Percentiles rank a stretch among this genome's conserved stretches.
Conservation (phyloP, 2,888 invertebrate genomes). For the Protonemura montana region DNA sequence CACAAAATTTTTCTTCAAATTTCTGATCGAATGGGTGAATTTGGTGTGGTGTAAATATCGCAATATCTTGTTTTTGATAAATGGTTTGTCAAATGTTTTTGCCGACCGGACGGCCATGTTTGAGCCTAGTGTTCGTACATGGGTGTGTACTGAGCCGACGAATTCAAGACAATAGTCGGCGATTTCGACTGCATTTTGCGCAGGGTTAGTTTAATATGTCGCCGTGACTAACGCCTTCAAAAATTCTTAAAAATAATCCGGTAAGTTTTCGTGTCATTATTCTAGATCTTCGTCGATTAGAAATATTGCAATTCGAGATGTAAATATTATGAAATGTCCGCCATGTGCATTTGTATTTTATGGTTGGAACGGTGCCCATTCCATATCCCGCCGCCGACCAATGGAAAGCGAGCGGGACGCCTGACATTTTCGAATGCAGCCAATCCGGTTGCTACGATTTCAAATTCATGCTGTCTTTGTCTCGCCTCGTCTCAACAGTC, state of each 20-base stretch:
- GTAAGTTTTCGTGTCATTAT: neutral
- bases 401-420: slow-evolving; percentile 57
- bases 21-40: neutral
- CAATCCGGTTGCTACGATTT: slow-evolving; percentile 64
- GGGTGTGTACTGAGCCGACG: slow-evolving; percentile 33
- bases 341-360: slow-evolving; percentile 46
- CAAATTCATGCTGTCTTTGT: slow-evolving; percentile 67
- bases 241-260: slow-evolving; percentile 15
- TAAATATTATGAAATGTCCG: slow-evolving; percentile 41
- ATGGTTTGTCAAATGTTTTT: slow-evolving; percentile 30
- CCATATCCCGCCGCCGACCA: slow-evolving; percentile 56
- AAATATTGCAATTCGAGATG: neutral
- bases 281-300: neutral
- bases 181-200: neutral
- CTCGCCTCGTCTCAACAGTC: slow-evolving; percentile 39
- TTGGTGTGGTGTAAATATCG: neutral
- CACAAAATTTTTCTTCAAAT: neutral
- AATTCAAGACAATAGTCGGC: neutral
- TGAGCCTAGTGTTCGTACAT: slow-evolving; percentile 37
- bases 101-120: slow-evolving; percentile 47
- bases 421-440: slow-evolving; percentile 63
- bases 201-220: neutral
- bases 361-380: slow-evolving; percentile 43
- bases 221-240: neutral
- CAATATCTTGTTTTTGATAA: neutral